Conservation (phyloP, 2,113 vertebrate genomes). For the Semnornis frantzii region DNA sequence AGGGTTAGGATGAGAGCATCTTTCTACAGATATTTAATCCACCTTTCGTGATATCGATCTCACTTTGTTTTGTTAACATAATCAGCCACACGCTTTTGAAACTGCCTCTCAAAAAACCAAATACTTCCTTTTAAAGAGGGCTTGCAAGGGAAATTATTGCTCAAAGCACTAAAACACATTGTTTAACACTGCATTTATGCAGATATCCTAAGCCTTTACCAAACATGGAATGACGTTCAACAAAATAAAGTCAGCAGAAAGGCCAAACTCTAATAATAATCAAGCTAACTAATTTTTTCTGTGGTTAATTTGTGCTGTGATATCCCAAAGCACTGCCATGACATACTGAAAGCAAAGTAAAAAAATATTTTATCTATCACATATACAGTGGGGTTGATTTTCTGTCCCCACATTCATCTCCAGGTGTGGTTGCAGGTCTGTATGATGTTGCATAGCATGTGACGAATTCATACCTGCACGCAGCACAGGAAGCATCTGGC, state of each 20-base stretch:
- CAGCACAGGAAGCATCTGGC: background rate
- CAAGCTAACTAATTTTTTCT: background rate
- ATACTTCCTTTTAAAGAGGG: background rate
- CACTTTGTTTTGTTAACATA: slow-evolving; percentile 14
- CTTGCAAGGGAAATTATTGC: background rate
- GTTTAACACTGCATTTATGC: background rate
- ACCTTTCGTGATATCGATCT: background rate
- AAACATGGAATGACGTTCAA: background rate
- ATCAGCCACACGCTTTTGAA: background rate
- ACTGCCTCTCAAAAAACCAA: background rate
- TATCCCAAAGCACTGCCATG: background rate
- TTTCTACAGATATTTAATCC: background rate
- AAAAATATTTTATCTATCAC: background rate
- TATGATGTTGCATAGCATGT: background rate
- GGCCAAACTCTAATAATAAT: background rate
- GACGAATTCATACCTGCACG: background rate
- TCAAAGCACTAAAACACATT: background rate
- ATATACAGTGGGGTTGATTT: background rate
- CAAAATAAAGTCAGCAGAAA: background rate
- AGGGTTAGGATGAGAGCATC: background rate
- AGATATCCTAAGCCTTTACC: background rate
- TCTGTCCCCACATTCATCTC: background rate
- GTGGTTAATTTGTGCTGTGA: background rate
- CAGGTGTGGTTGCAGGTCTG: background rate
- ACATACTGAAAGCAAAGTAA: background rate